Evolutionary conservation across 1,140 invertebrate species (phyloP), one percentile per base, ranked within the genome.

Genomic region (Proales similis): DNA sequence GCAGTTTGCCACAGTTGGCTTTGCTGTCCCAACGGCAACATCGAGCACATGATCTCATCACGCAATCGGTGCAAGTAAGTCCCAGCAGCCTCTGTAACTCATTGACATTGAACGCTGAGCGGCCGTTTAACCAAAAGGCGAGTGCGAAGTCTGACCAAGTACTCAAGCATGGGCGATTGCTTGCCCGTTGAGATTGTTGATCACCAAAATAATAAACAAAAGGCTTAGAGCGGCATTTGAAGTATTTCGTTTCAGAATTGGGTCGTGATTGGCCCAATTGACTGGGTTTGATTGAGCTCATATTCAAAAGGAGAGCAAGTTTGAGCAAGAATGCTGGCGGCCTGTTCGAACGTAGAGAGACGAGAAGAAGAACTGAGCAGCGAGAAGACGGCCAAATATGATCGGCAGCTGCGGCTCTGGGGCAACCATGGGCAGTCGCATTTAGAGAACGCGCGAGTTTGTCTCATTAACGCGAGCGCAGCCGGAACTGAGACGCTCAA

Each of bases 401-500:
- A 92, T 72, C 79, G 88, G 65, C 88, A 92, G 77, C 75, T 90
- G 46, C 83, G 85, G 73, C 80, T 97, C 68, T 97, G 94, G 94
- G 92, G 92, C 63, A 92, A 97, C 74, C 88, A 95, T 79, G 94
- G 94, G 1, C 94, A 98, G 77, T 73, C 80, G 62, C 79, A 85
- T 6, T 77, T 97, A 36, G 92, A 96, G 80, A 79, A 79, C 48
- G 84, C 89, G 24, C 85, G 88, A 74, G 82, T 97, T 69, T 98
- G 94, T 73, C 70, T 97, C 4, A 86, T 97, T 64, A 94, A 95
- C 79, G 90, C 90, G 1, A 91, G 85, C 57, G 89, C 88, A 7
- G 81, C 91, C 48, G 92, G 92, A 27, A 93, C 90, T 38, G 94
- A 98, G 81, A 85, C 89, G 49, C 75, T 96, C 20, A 97, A 97